Evolutionary conservation across 2,797 vertebrate genomes (phyloP).

Genomic region (Alca torda): DNA sequence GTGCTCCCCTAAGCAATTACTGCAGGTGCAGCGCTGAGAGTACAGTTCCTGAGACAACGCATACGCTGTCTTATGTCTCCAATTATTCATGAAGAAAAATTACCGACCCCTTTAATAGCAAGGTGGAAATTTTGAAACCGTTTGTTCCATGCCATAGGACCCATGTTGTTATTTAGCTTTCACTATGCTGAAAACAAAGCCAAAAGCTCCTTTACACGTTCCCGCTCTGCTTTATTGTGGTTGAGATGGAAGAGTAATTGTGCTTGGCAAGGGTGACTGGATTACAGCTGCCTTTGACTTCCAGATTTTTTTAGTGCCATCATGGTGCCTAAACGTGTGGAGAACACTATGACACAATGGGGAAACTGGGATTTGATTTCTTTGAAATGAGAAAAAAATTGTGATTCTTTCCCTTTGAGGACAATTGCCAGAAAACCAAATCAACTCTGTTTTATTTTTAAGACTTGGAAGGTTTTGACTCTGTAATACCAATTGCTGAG

Average conservation of each 20-base stretch:
- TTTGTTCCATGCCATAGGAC: background rate
- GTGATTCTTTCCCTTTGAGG: slow-evolving; percentile 20
- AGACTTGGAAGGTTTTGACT: slow-evolving; percentile 96
- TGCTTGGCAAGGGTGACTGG: background rate
- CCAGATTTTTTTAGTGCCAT: slow-evolving; percentile 3
- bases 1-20: background rate
- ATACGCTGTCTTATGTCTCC: background rate
- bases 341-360: background rate
- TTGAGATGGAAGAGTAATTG: slow-evolving; percentile 21
- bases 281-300: slow-evolving; percentile 20
- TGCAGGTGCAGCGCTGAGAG: background rate
- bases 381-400: background rate
- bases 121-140: background rate
- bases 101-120: background rate
- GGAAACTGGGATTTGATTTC: slow-evolving; percentile 25
- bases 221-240: background rate
- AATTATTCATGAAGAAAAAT: background rate
- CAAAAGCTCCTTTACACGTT: background rate
- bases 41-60: background rate
- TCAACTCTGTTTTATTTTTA: slow-evolving; percentile 70
- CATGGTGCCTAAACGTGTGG: background rate
- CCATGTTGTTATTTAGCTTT: background rate
- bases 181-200: background rate
- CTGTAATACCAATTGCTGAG: slow-evolving; percentile 87
- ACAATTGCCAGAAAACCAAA: slow-evolving; percentile 19